Evolutionary conservation across 2,888 invertebrate species (phyloP), one percentile per base, ranked within the genome.

Genomic region (Papilio demoleus): DNA sequence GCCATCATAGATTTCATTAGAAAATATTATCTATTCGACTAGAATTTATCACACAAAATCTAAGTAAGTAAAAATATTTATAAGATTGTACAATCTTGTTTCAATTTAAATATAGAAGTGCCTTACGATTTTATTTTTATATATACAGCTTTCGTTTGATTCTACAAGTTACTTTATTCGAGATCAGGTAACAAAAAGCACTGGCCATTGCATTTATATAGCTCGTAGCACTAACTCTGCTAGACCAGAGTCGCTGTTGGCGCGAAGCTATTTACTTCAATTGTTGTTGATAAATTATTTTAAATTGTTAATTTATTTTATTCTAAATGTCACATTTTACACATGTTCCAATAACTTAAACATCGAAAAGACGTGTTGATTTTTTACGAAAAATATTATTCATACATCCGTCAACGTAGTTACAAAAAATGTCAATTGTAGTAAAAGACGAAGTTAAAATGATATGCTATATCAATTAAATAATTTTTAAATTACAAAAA

Each of bases 71-170:
- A 80, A 82, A 82, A 80, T 80, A 80, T 79, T 77, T 79, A 74
- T 85, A 84, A 85, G 78, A 82, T 82, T 78, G 78, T 81, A 83
- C 79, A 84, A 83, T 80, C 80, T 88, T 75, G 78, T 83, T 88
- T 88, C 86, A 87, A 88, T 83, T 87, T 83, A 81, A 85, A 90
- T 86, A 90, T 90, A 91, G 89, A 92, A 92, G 92, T 92, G 92
- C 92, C 92, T 92, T 92, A 92, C 88, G 79, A 87, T 88, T 89
- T 89, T 86, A 84, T 91, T 91, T 91, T 87, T 87, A 81, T 85
- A 88, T 82, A 88, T 81, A 81, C 72, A 83, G 83, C 82, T 81
- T 77, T 80, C 81, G 79, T 80, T 81, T 79, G 73, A 79, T 85
- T 69, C 59, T 56, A 63, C 24, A 67, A 40, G 70, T 76, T 82